Evolutionary conservation across 2,888 invertebrate species (phyloP), one percentile per base, ranked within the genome.

Genomic region (Suillia variegata): DNA sequence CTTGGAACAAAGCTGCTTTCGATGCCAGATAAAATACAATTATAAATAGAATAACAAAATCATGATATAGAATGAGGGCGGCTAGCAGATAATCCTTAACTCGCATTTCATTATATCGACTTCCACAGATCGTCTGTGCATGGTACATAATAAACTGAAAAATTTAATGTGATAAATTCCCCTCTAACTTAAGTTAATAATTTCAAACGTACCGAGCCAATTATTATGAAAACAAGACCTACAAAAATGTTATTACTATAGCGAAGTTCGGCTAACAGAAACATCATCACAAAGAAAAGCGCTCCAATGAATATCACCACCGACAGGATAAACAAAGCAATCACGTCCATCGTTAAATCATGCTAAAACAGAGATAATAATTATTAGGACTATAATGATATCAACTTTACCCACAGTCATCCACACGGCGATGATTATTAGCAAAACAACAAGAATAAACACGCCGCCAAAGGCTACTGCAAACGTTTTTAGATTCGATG

Each of bases 131-230:
- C 1, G 76, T 76, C 63, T 77, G 77, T 0, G 70, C 73, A 54
- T 78, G 78, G 48, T 77, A 78, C 70, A 75, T 67, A 24, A 74
- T 60, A 34, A 77, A 77, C 78, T 77, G 15, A 42, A 49, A n/a
- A n/a, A n/a, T n/a, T 5, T 17, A n/a, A 15, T 3, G 21, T 48
- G 18, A 12, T 33, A 12, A 5, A 31, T 12, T 31, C 5, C 12
- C 12, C 5, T 12, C 17, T 26, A 20, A 13, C n/a, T n/a, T n/a
- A 13, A n/a, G n/a, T 10, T 50, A 1, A 2, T 10, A 17, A n/a
- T n/a, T n/a, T n/a, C n/a, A 20, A 50, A 51, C 58, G 60, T 54
- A 66, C 66, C 60, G 60, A 42, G 8, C 57, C 31, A 8, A 64
- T 53, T 2, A 57, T 58, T 17, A 55, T n/a, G 12, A 49, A 50